Evolutionary conservation across 2,113 vertebrate genomes (phyloP).

Genomic region (Odobenus rosmarus): DNA sequence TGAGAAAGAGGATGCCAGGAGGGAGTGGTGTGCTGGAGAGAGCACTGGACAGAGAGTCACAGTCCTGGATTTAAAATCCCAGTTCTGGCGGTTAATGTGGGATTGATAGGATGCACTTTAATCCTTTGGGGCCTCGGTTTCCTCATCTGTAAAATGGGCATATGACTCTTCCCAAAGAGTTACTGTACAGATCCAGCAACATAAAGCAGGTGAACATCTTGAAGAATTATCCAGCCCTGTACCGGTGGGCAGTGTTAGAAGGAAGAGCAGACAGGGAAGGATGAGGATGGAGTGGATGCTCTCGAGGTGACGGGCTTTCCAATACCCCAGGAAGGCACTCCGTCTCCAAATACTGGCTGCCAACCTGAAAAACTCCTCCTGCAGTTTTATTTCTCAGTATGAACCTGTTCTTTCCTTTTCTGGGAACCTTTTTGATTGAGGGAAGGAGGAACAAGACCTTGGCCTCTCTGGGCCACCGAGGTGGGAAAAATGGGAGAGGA

Average conservation of each 20-base stretch:
- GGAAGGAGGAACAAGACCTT: neutral
- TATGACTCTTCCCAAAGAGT: neutral
- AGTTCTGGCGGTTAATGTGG: neutral
- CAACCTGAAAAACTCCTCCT: neutral
- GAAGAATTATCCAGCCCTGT: neutral
- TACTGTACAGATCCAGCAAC: neutral
- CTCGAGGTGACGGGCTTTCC: accelerated
- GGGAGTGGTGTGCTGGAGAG: neutral
- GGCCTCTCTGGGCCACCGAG: neutral
- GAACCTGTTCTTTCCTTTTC: neutral
- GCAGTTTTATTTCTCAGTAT: neutral
- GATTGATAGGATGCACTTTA: neutral
- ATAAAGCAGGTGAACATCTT: neutral
- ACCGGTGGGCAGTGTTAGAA: accelerated
- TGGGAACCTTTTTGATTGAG: neutral
- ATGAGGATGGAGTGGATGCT: accelerated
- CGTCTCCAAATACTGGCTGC: neutral
- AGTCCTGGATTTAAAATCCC: neutral
- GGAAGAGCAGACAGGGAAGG: neutral
- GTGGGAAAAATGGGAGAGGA: neutral
- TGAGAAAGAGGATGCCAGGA: neutral
- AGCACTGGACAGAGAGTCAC: neutral
- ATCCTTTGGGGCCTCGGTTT: neutral
- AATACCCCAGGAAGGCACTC: neutral
- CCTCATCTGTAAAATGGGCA: neutral